These are phyloP conservation scores for Fukomys damarensis DNA, from an alignment of 2,113 vertebrate genomes.

Conservation along the genomic window DNA sequence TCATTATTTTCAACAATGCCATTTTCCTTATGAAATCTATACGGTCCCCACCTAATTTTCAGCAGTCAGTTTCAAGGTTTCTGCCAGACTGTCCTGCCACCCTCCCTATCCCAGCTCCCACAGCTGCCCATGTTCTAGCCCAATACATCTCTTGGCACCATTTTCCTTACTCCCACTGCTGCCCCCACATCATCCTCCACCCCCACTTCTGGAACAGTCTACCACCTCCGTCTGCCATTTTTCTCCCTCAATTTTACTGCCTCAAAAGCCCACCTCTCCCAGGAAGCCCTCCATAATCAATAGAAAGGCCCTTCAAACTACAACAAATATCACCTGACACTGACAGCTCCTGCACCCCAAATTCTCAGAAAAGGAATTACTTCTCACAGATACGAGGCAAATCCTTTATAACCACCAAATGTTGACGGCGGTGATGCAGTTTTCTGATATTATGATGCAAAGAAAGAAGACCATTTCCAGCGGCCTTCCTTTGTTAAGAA, in stretches of 20 bases:
- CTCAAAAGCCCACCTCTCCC: slow-evolving; percentile 65
- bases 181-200: slow-evolving; percentile 53
- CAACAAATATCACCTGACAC: background rate
- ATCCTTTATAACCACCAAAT: background rate
- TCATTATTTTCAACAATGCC: background rate
- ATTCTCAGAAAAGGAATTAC: background rate
- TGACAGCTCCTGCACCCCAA: background rate
- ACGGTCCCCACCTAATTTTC: slow-evolving; percentile 12
- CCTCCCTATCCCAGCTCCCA: slow-evolving; percentile 45
- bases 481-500: slow-evolving; percentile 34
- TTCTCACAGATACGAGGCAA: background rate
- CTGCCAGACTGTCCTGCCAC: slow-evolving; percentile 45
- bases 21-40: slow-evolving; percentile 41
- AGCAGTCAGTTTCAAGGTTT: slow-evolving; percentile 48
- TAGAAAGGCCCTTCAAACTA: background rate
- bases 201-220: slow-evolving; percentile 69
- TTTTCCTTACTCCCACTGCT: slow-evolving; percentile 50
- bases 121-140: slow-evolving; percentile 63
- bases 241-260: background rate
- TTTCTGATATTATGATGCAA: background rate
- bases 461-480: slow-evolving; percentile 44
- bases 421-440: background rate
- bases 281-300: slow-evolving; percentile 68
- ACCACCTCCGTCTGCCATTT: slow-evolving; percentile 71
- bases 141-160: slow-evolving; percentile 53